These are phyloP conservation scores for Syrphus vitripennis DNA, from an alignment of 2,888 invertebrate species.

Conservation along the genomic window DNA sequence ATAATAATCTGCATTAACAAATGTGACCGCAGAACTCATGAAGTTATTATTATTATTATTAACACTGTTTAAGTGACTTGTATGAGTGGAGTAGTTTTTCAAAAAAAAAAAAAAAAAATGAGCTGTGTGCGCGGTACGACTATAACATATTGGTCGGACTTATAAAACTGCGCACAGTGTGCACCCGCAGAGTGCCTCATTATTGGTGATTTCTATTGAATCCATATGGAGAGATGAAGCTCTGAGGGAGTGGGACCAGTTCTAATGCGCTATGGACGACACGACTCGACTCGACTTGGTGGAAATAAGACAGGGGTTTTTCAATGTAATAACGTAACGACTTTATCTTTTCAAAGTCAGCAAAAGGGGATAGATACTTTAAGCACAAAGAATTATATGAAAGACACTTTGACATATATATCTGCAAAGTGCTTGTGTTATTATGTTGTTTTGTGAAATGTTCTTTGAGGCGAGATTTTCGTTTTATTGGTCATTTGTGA, in stretches of 20 bases:
- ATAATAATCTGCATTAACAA: slow-evolving; percentile 67
- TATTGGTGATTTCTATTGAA: slow-evolving; percentile 51
- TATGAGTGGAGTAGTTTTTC: slow-evolving; percentile 66
- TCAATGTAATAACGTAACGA: slow-evolving; percentile 23
- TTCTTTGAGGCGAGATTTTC: slow-evolving; percentile 23
- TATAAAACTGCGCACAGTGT: slow-evolving; percentile 9
- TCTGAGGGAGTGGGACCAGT: background rate
- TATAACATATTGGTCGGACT: background rate
- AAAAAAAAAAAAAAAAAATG: background rate
- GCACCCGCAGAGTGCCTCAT: slow-evolving; percentile 37
- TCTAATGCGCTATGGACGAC: background rate
- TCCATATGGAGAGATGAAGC: too few relatives aligned
- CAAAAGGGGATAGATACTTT: slow-evolving; percentile 9
- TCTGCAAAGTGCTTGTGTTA: slow-evolving; percentile 48
- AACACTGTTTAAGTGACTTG: slow-evolving; percentile 70
- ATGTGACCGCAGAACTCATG: slow-evolving; percentile 70
- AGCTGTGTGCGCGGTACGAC: background rate
- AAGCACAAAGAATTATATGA: background rate
- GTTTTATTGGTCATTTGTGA: slow-evolving; percentile 44
- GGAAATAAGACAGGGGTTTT: background rate
- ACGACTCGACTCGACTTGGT: background rate
- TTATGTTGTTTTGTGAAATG: slow-evolving; percentile 62
- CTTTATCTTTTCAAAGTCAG: slow-evolving; percentile 29
- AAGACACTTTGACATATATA: slow-evolving; percentile 38
- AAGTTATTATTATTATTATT: slow-evolving; percentile 71